Percentiles rank a stretch among this genome's conserved stretches.
phyloP scores from a whole-genome alignment of 2,888 invertebrate species.

The Allacma fusca region DNA sequence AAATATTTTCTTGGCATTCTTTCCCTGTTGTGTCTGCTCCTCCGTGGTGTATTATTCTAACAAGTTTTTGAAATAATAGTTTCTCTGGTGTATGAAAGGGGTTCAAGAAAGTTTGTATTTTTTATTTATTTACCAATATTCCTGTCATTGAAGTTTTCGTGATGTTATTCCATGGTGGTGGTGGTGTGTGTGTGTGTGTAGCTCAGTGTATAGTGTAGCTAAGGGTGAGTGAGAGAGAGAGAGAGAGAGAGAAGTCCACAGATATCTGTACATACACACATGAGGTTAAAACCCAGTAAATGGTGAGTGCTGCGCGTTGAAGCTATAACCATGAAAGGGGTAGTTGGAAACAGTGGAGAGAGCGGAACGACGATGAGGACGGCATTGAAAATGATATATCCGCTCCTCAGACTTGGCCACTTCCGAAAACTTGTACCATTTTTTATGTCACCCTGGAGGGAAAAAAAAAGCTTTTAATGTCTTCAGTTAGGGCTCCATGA shows the following conservation, averaged over 20 bases:
- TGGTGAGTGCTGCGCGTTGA: not conserved
- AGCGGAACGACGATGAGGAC: constrained; percentile 32
- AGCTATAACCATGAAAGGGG: constrained; percentile 7
- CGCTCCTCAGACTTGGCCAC: constrained; percentile 42
- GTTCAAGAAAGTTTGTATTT: not conserved
- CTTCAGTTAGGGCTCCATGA: constrained; percentile 26
- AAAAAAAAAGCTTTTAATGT: constrained; percentile 38
- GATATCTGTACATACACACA: too few species aligned
- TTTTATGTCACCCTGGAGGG: constrained; percentile 30
- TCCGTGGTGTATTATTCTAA: not conserved
- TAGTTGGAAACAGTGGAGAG: constrained; percentile 3
- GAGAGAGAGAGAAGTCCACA: too few species aligned
- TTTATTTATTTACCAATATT: constrained; percentile 16
- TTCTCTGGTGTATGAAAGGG: not conserved
- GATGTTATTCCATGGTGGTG: too few species aligned
- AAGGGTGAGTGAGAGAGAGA: not conserved
- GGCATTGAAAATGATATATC: constrained; percentile 49
- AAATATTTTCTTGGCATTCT: constrained; percentile 7
- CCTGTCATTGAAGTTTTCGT: not conserved
- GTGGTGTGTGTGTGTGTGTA: too few species aligned
- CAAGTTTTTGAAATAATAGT: not conserved
- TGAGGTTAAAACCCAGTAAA: too few species aligned
- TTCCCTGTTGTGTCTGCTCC: not conserved
- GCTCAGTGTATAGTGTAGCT: not conserved
- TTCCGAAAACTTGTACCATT: constrained; percentile 51